These are phyloP conservation scores for Gila orcuttii DNA, from an alignment of 2,113 vertebrate species.

Conservation along the genomic window DNA sequence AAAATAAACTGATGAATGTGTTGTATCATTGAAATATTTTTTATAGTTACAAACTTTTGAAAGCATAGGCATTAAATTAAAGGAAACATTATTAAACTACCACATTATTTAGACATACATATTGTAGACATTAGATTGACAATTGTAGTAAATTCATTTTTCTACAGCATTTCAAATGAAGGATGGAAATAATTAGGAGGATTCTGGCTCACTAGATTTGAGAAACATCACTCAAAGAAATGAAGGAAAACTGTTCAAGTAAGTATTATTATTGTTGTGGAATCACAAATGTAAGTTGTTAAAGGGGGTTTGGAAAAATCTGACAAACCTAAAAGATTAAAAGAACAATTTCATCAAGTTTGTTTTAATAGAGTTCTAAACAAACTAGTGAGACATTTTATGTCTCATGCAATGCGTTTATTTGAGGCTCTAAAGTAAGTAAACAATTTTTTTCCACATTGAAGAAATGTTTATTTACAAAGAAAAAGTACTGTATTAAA, in stretches of 20 bases:
- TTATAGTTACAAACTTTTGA: not conserved
- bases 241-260: not conserved
- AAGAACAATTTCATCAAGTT: not conserved
- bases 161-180: conserved; percentile 27
- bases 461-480: conserved; percentile 38
- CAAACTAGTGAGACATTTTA: not conserved
- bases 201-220: not conserved
- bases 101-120: not conserved
- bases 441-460: conserved; percentile 42
- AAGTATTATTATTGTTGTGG: not conserved
- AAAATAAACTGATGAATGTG: conserved; percentile 64
- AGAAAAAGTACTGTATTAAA: not conserved
- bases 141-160: not conserved
- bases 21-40: not conserved
- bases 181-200: not conserved
- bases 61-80: not conserved
- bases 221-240: not conserved
- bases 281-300: not conserved
- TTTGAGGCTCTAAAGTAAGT: not conserved
- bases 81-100: conserved; percentile 2
- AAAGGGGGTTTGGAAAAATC: not conserved
- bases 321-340: not conserved
- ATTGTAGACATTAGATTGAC: not conserved
- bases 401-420: not conserved
- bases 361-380: conserved; percentile 8